A percentile compares a stretch with the other conserved stretches of the same genome.
These are phyloP conservation scores for Aphelinus certus DNA, from an alignment of 1,140 invertebrate genomes.

Conservation along the genomic window DNA sequence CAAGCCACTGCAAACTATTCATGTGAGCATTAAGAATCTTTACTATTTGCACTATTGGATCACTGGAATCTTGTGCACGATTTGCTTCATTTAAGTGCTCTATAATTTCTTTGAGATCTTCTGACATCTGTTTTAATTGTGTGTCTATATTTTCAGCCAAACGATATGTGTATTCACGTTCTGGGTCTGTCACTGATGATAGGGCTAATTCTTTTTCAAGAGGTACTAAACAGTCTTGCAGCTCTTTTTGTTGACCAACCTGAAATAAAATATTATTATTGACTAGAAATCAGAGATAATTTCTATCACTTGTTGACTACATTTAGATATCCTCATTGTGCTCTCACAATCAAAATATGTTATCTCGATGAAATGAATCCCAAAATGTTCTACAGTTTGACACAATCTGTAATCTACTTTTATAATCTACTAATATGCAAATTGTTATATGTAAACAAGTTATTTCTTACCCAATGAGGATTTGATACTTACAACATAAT, in stretches of 20 bases:
- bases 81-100: constrained; percentile 92
- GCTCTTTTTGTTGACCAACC: constrained; percentile 87
- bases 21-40: constrained; percentile 96
- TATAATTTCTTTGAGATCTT: constrained; percentile 94
- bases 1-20: constrained; percentile 94
- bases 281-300: too few relatives aligned
- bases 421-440: neutral
- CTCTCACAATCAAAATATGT: neutral
- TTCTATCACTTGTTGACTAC: neutral
- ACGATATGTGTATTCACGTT: constrained; percentile 86
- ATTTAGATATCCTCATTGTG: neutral
- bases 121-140: constrained; percentile 92
- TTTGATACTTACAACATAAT: constrained; percentile 78
- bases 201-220: constrained; percentile 83
- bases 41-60: constrained; percentile 91
- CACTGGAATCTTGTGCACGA: constrained; percentile 82
- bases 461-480: neutral
- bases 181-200: constrained; percentile 81
- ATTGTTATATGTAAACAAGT: neutral
- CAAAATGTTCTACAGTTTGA: neutral
- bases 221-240: constrained; percentile 86
- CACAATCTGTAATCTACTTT: neutral
- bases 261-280: constrained; percentile 33
- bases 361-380: neutral
- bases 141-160: constrained; percentile 91